Percentiles rank a stretch among this genome's conserved stretches.
Conservation (phyloP, 2,888 invertebrate species). For the Sylvicola cinctus region DNA sequence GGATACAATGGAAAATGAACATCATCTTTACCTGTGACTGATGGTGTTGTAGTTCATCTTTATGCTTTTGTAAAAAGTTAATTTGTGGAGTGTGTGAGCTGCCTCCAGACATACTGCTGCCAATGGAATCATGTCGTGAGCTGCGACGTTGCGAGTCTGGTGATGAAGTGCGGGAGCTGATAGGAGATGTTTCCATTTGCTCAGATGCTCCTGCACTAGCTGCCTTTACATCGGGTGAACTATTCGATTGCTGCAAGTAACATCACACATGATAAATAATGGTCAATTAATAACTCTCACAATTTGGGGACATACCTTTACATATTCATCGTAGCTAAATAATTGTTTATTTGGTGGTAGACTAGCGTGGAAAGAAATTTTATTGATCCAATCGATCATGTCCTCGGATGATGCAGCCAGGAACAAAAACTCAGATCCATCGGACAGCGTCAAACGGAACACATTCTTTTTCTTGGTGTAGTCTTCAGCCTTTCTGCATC, state of each 20-base stretch:
- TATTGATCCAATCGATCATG: slow-evolving; percentile 79
- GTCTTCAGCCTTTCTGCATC: slow-evolving; percentile 72
- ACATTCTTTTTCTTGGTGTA: slow-evolving; percentile 92
- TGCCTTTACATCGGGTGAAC: slow-evolving; percentile 22
- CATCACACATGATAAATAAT: too few species aligned
- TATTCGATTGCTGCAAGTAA: slow-evolving; percentile 21
- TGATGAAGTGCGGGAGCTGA: slow-evolving; percentile 33
- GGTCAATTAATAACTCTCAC: too few species aligned
- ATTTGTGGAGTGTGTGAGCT: slow-evolving; percentile 29
- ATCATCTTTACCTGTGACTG: slow-evolving; percentile 19
- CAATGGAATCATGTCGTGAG: slow-evolving; percentile 18
- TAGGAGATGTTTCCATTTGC: slow-evolving; percentile 26
- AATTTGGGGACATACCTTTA: slow-evolving; percentile 26
- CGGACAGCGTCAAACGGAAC: slow-evolving; percentile 67
- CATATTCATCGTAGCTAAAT: slow-evolving; percentile 55
- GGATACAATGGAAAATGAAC: background rate
- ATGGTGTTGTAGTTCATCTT: slow-evolving; percentile 23
- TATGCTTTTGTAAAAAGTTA: slow-evolving; percentile 30
- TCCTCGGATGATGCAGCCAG: slow-evolving; percentile 49
- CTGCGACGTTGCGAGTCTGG: slow-evolving; percentile 28
- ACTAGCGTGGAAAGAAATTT: slow-evolving; percentile 81
- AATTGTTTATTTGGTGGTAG: slow-evolving; percentile 78
- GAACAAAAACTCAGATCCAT: slow-evolving; percentile 87
- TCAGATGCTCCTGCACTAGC: slow-evolving; percentile 12
- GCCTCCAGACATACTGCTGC: slow-evolving; percentile 17